Evolutionary conservation across 1,140 invertebrate species (phyloP).

Genomic region (Sitophilus oryzae): DNA sequence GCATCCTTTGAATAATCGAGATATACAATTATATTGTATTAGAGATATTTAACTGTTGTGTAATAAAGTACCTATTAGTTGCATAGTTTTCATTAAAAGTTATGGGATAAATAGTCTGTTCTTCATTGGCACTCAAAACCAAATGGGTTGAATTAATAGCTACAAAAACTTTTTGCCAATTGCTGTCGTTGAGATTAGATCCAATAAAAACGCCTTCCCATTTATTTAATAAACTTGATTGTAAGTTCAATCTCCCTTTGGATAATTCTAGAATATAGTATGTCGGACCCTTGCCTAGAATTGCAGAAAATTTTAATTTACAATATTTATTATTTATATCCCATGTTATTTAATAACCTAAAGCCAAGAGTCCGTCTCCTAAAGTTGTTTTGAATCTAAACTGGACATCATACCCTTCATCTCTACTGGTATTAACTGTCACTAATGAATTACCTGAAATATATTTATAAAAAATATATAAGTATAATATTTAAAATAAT

Average conservation of each 20-base stretch:
- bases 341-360: slow-evolving; percentile 60
- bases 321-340: slow-evolving; percentile 57
- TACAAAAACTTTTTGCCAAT: slow-evolving; percentile 84
- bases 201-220: slow-evolving; percentile 85
- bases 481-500: not conserved
- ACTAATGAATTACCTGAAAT: slow-evolving; percentile 61
- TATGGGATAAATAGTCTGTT: slow-evolving; percentile 84
- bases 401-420: slow-evolving; percentile 81
- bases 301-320: not conserved
- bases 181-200: slow-evolving; percentile 72
- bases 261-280: slow-evolving; percentile 78
- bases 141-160: slow-evolving; percentile 80
- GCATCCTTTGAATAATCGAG: too few relatives aligned
- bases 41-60: too few relatives aligned
- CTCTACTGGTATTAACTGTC: slow-evolving; percentile 68
- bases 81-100: slow-evolving; percentile 56
- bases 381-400: slow-evolving; percentile 88
- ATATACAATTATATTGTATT: too few relatives aligned
- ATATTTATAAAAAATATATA: not conserved
- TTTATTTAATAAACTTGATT: slow-evolving; percentile 79
- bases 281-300: slow-evolving; percentile 63
- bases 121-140: slow-evolving; percentile 77
- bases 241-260: slow-evolving; percentile 75
- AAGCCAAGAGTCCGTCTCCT: slow-evolving; percentile 75
- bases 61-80: slow-evolving; percentile 46